Evolutionary conservation across 2,888 invertebrate species (phyloP).

Genomic region (Abrostola tripartita): DNA sequence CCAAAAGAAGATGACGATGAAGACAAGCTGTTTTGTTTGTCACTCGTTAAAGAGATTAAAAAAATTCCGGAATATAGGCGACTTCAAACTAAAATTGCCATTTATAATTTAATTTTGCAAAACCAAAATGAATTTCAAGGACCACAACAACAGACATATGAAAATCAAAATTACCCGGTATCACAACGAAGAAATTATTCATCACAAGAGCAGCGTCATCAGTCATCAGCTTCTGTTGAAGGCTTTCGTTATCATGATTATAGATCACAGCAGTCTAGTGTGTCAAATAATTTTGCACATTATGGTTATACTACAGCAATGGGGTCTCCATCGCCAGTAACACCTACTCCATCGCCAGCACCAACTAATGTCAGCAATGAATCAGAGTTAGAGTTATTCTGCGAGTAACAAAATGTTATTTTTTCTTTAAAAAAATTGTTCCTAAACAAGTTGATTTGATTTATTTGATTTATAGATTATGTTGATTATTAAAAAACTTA

Average conservation of each 20-base stretch:
- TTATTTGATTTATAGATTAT: constrained; percentile 43
- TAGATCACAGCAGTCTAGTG: constrained; percentile 42
- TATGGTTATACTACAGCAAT: constrained; percentile 42
- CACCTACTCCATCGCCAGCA: constrained; percentile 45
- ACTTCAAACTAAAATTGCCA: constrained; percentile 45
- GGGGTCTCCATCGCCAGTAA: constrained; percentile 28
- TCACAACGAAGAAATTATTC: constrained; percentile 47
- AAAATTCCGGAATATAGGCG: constrained; percentile 45
- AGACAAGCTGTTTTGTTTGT: constrained; percentile 49
- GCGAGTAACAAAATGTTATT: constrained; percentile 45
- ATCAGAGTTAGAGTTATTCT: constrained; percentile 35
- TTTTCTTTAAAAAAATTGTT: constrained; percentile 23
- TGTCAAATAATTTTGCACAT: constrained; percentile 46
- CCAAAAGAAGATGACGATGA: constrained; percentile 48
- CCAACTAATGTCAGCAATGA: constrained; percentile 46
- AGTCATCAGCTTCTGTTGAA: constrained; percentile 41
- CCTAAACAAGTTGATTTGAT: constrained; percentile 42
- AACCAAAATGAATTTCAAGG: constrained; percentile 29
- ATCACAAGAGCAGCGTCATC: constrained; percentile 48
- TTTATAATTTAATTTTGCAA: constrained; percentile 49
- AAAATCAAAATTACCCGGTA: constrained; percentile 47
- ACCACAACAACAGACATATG: constrained; percentile 38
- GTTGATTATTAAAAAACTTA: constrained; percentile 51
- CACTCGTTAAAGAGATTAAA: constrained; percentile 43
- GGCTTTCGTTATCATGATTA: constrained; percentile 32